Evolutionary conservation across 2,888 invertebrate species (phyloP).

Genomic region (Chouioia cunea): DNA sequence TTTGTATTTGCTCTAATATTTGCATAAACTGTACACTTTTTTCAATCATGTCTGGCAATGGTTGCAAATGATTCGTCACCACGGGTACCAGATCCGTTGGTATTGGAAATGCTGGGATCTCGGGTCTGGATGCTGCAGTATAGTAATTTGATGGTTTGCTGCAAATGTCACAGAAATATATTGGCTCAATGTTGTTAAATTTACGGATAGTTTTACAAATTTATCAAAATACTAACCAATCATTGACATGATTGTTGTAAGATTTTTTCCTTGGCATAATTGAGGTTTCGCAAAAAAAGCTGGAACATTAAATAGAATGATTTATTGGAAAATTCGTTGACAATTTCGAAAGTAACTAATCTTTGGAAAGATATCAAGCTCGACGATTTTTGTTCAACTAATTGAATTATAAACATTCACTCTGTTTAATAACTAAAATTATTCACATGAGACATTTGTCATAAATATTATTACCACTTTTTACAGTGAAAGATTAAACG

Average conservation of each 20-base stretch:
- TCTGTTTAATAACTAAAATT: no score
- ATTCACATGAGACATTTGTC: no score
- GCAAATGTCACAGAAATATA: slow-evolving; percentile 5
- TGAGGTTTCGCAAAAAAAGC: no score
- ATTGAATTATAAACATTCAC: no score
- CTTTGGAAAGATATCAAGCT: no score
- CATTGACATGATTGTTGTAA: background rate
- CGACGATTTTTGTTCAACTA: no score
- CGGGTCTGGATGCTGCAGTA: background rate
- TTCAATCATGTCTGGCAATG: slow-evolving; percentile 16
- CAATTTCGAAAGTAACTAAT: no score
- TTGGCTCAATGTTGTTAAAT: background rate
- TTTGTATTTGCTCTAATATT: slow-evolving; percentile 19
- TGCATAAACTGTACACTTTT: slow-evolving; percentile 14
- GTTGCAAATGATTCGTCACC: slow-evolving; percentile 16
- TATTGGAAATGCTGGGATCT: slow-evolving; percentile 25
- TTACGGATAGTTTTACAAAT: background rate
- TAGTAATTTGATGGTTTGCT: slow-evolving; percentile 19
- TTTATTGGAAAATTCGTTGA: no score
- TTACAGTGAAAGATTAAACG: no score
- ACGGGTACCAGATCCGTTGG: slow-evolving; percentile 28
- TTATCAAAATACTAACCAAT: background rate
- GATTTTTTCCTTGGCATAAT: no score
- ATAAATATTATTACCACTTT: no score
- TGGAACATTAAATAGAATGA: no score